Base-by-base conservation (phyloP, 2,797 vertebrate species). In the Aphelocoma californica region DNA sequence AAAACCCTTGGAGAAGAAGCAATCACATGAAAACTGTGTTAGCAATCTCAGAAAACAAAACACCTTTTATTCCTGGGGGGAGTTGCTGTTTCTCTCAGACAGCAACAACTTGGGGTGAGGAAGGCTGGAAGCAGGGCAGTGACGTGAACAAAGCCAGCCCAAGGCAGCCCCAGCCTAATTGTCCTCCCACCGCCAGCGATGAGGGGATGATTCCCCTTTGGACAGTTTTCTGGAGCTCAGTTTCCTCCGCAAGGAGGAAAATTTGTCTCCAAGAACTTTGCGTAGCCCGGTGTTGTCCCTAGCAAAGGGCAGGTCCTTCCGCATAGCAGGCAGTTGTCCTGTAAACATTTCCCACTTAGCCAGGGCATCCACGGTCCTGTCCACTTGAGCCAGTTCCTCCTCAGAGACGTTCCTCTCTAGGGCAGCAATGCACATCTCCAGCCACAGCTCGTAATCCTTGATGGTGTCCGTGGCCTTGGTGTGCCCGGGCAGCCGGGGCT, bases 281-380 rank as follows among this genome's bases (percentile, higher is more conserved):
- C 96, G 91, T 28, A 98, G 94, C 21, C 97, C 97, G 0, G 15
- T n/a, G 7, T 32, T 92, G 18, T 97, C 97, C 50, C 92, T 94
- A 10, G 85, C 53, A 4, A 96, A 89, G 88, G 96, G 95, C 19
- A 91, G 64, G 45, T 96, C 97, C 78, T 93, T 97, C 92, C 93
- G 97, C 53, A 82, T 10, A 5, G 86, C 88, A 0, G 97, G 97
- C 67, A 97, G 96, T 26, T 81, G 96, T 21, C 98, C 97, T 0
- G 97, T 97, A 65, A 98, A 98, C 97, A 98, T 96, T 10, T 98
- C 97, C 97, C 97, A 98, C 19, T 82, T 96, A 1, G 94, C 94
- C 78, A 98, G 86, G 40, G 96, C 93, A 0, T 98, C 98, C 96
- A 98, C 98, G 0, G 92, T 31, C 11, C 65, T 2, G 53, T 98